A percentile compares a stretch with the other conserved stretches of the same genome.
Conservation (phyloP, 2,797 vertebrate genomes). For the Epinephelus awoara region DNA sequence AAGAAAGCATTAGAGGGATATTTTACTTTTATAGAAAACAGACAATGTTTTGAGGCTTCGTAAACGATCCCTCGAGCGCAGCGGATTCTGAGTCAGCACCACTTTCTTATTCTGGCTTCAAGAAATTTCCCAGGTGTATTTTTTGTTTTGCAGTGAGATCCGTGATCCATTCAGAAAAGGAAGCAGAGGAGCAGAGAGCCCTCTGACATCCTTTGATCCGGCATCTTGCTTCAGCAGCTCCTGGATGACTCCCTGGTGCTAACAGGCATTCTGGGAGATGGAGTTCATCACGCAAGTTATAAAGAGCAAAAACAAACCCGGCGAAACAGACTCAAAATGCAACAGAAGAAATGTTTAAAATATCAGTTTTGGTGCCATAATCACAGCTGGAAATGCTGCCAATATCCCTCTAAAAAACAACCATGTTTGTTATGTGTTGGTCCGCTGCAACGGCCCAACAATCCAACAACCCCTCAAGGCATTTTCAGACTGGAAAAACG, state of each 20-base stretch:
- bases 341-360: too few species aligned
- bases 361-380: too few species aligned
- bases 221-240: not conserved
- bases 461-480: too few species aligned
- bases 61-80: not conserved
- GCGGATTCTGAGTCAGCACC: not conserved
- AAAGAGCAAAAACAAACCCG: too few species aligned
- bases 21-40: not conserved
- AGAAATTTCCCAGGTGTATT: not conserved
- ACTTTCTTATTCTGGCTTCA: slow-evolving; percentile 1
- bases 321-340: too few species aligned
- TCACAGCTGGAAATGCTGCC: too few species aligned
- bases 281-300: not conserved
- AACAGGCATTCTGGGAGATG: not conserved
- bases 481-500: too few species aligned
- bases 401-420: too few species aligned
- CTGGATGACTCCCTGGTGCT: not conserved
- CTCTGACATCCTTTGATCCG: not conserved
- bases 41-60: not conserved
- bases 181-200: not conserved
- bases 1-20: slow-evolving; percentile 9
- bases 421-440: too few species aligned
- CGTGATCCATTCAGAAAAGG: not conserved
- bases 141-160: not conserved
- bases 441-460: too few species aligned